Evolutionary conservation across 2,797 vertebrate genomes (phyloP).

Genomic region (Danio albolineatus): DNA sequence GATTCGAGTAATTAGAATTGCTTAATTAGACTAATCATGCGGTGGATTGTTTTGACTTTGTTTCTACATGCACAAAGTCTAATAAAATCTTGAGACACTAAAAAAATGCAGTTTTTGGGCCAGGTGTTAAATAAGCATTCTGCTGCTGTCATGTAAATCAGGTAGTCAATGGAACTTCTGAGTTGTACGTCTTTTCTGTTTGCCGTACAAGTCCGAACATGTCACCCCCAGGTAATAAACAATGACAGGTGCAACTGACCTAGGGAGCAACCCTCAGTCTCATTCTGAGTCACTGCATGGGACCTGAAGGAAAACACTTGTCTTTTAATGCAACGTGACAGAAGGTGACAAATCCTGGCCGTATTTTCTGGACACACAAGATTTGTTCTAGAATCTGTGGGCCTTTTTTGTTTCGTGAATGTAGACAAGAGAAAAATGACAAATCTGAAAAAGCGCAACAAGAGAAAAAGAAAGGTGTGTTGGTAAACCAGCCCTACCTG

Average conservation of each 20-base stretch:
- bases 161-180: slow-evolving; percentile 6
- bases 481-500: slow-evolving; percentile 61
- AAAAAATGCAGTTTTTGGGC: background rate
- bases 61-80: background rate
- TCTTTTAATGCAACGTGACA: background rate
- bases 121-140: background rate
- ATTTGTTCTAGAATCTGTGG: background rate
- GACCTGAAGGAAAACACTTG: slow-evolving; percentile 1
- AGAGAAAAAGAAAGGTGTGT: slow-evolving; percentile 53
- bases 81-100: background rate
- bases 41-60: slow-evolving; percentile 30
- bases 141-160: background rate
- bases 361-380: background rate
- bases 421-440: background rate
- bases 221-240: slow-evolving; percentile 12
- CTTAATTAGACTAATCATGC: slow-evolving; percentile 48
- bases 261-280: slow-evolving; percentile 6
- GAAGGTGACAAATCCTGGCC: background rate
- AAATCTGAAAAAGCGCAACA: background rate
- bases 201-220: slow-evolving; percentile 32
- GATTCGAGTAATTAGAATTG: slow-evolving; percentile 40
- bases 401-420: background rate
- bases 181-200: slow-evolving; percentile 9
- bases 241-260: slow-evolving; percentile 35
- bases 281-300: background rate